Evolutionary conservation across 1,140 invertebrate genomes (phyloP).

Genomic region (Contarinia nasturtii): DNA sequence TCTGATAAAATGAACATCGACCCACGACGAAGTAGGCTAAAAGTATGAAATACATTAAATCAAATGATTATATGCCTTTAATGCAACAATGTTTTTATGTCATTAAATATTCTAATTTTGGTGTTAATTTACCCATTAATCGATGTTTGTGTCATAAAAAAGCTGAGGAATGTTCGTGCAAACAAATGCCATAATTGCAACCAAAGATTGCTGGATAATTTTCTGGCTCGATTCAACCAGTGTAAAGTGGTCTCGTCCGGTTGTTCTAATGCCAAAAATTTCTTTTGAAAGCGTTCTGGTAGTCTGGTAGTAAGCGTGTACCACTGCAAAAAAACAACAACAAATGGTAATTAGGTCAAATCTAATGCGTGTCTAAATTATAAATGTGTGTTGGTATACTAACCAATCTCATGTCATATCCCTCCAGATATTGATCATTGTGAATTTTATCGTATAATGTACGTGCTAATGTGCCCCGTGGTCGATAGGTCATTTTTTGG

Average conservation of each 20-base stretch:
- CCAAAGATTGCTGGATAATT: conserved; percentile 46
- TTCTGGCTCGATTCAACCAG: conserved; percentile 44
- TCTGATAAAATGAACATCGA: conserved; percentile 81
- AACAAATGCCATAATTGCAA: conserved; percentile 51
- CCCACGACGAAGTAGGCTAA: conserved; percentile 41
- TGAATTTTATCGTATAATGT: conserved; percentile 41
- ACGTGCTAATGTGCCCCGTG: conserved; percentile 36
- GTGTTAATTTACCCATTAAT: conserved; percentile 44
- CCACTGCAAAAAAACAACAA: conserved; percentile 32
- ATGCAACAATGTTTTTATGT: no score
- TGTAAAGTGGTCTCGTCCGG: conserved; percentile 42
- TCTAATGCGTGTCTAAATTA: not conserved
- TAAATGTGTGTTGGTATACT: conserved; percentile 3
- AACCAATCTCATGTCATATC: conserved; percentile 38
- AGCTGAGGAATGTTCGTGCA: conserved; percentile 38
- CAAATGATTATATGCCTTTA: no score
- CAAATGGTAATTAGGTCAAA: not conserved
- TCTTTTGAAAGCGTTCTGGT: conserved; percentile 19
- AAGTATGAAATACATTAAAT: not conserved
- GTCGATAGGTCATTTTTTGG: conserved; percentile 12
- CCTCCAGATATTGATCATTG: conserved; percentile 34
- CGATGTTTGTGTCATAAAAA: conserved; percentile 60
- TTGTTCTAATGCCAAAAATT: conserved; percentile 34
- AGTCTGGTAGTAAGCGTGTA: conserved; percentile 27
- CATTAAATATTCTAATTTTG: no score